Evolutionary conservation across 2,797 vertebrate genomes (phyloP), one percentile per base, ranked within the genome.

Genomic region (Rhabdophis nuchalis): DNA sequence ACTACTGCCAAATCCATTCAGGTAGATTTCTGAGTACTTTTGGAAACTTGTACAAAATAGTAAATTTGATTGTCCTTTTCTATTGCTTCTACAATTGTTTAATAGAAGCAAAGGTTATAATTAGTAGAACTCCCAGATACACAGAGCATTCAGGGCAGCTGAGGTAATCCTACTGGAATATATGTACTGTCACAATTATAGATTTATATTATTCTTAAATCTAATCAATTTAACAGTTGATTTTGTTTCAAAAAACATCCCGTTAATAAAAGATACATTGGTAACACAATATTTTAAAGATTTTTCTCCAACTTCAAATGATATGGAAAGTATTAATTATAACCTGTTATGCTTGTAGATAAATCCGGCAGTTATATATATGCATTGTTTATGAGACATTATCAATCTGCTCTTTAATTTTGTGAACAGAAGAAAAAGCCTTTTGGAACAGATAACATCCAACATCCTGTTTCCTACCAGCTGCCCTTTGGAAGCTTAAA

Each of bases 191-290:
- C 20, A 82, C 36, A 82, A 82, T 41, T 82, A 25, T 46, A 82
- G 20, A 82, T 1, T 46, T 82, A 82, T 25, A 46, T 82, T 41
- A 77, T 53, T 60, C 87, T 41, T 53, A 89, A 56, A 53, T 87
- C 50, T 61, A 82, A 86, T 90, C 41, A 90, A 92, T 57, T 54
- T 52, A 41, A 41, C n/a, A 82, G n/a, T 36, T 72, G 90, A 92
- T 90, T 82, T 90, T 90, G 46, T 85, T 92, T 92, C 36, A 61
- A 68, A 86, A 93, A 93, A 88, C 50, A 82, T 88, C 52, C 61
- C 85, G 57, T 90, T 56, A 90, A 29, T 50, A 57, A 91, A 86
- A 46, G 85, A 87, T 92, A 52, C 4, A 88, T 58, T 61, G 41
- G 60, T 50, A 60, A 53, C 85, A 82, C 25, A 77, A 52, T 36